phyloP scores from a whole-genome alignment of 2,113 vertebrate species.

The Oostethus manadensis region DNA sequence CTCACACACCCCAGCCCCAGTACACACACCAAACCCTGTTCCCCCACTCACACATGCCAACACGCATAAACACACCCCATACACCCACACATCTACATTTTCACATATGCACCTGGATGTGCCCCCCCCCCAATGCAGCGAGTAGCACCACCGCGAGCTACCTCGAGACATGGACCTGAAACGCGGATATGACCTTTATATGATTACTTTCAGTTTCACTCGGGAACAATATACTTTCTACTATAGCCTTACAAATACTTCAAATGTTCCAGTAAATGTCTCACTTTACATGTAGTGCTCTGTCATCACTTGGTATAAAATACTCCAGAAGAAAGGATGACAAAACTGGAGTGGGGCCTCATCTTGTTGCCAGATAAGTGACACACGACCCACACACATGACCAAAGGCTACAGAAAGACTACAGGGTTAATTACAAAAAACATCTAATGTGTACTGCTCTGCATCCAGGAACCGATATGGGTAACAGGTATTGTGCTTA shows the following conservation, averaged over 20 bases:
- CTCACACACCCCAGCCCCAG: too few relatives aligned
- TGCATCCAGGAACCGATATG: constrained; percentile 65
- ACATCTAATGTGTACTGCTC: constrained; percentile 61
- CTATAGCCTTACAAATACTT: constrained; percentile 15
- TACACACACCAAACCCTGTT: too few relatives aligned
- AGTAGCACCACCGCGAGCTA: too few relatives aligned
- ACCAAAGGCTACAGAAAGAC: constrained; percentile 60
- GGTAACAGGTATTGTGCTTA: constrained; percentile 58
- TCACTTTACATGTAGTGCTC: constrained; percentile 14
- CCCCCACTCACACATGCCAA: too few relatives aligned
- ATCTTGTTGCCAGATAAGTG: constrained; percentile 53
- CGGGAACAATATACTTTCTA: too few relatives aligned
- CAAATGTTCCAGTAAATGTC: constrained; percentile 26
- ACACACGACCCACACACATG: constrained; percentile 48
- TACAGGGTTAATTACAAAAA: constrained; percentile 64
- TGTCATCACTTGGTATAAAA: constrained; percentile 64
- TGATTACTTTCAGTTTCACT: too few relatives aligned
- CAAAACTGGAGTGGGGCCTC: constrained; percentile 31
- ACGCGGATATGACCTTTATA: too few relatives aligned
- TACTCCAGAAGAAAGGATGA: constrained; percentile 60
- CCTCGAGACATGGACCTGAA: too few relatives aligned
- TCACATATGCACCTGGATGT: too few relatives aligned
- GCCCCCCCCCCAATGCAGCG: too few relatives aligned
- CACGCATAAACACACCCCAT: too few relatives aligned
- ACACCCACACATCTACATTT: too few relatives aligned